These are phyloP conservation scores for Mastigias papua DNA, from an alignment of 30 jellyfish, hydroid and myxozoan species.

Conservation along the genomic window DNA sequence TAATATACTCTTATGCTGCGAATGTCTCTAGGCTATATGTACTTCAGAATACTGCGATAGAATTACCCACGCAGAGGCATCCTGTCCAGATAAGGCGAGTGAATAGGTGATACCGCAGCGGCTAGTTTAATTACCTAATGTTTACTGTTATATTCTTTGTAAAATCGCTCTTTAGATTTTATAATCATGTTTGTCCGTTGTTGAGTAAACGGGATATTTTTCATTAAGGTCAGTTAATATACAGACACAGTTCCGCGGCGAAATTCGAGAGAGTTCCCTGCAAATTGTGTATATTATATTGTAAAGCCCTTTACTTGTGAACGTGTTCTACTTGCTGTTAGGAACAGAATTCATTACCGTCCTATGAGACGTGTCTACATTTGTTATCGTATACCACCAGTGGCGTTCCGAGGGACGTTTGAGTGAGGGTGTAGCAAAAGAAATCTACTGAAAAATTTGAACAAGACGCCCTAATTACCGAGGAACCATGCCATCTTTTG, in stretches of 20 bases:
- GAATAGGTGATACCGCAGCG: not conserved
- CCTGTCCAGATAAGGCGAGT: not conserved
- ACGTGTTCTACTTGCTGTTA: no score
- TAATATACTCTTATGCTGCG: not conserved
- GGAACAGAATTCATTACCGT: no score
- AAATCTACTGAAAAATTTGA: no score
- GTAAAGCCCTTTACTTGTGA: not conserved
- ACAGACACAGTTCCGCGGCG: not conserved
- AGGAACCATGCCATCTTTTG: no score
- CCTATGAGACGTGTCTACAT: no score
- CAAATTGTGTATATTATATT: not conserved
- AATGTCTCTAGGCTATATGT: not conserved
- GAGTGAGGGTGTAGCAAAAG: no score
- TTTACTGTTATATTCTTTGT: not conserved
- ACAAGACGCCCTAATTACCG: no score
- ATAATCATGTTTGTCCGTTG: not conserved
- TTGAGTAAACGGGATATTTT: not conserved
- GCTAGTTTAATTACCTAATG: not conserved
- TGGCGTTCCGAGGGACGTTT: no score
- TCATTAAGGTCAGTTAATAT: not conserved
- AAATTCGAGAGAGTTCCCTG: not conserved
- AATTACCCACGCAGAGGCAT: not conserved
- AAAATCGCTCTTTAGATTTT: not conserved
- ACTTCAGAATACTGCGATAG: not conserved
- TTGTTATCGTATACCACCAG: no score